Conservation (phyloP, 2,888 invertebrate genomes). For the Euproctis similis region DNA sequence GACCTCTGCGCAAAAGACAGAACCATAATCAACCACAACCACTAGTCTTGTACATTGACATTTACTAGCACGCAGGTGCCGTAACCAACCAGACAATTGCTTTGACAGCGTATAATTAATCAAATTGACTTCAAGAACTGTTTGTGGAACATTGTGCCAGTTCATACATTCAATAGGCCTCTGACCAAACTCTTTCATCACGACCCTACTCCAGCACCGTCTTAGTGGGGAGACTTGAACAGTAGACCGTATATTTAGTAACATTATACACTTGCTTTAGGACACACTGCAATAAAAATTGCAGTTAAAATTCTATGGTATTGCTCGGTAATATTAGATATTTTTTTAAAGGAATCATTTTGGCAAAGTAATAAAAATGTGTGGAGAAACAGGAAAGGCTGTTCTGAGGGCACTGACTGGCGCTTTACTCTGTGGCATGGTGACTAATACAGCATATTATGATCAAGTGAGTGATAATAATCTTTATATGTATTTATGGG, state of each 20-base stretch:
- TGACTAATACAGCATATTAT: conserved; percentile 67
- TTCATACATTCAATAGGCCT: conserved; percentile 1
- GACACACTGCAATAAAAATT: conserved; percentile 2
- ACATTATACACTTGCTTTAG: conserved; percentile 14
- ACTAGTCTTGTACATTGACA: no score
- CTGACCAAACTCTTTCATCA: conserved; percentile 7
- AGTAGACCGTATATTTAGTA: conserved; percentile 15
- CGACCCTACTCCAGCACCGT: conserved; percentile 20
- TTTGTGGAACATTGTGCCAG: not conserved
- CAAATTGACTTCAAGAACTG: no score
- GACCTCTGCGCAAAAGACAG: no score
- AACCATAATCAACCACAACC: no score
- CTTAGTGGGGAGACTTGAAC: conserved; percentile 26
- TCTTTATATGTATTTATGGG: not conserved
- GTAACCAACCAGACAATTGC: no score
- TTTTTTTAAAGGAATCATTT: not conserved
- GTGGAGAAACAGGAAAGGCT: conserved; percentile 70
- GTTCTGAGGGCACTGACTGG: conserved; percentile 63
- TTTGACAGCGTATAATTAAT: no score
- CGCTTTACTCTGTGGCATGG: conserved; percentile 59
- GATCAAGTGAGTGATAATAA: conserved; percentile 43
- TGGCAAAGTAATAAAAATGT: conserved; percentile 40
- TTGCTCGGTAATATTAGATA: no score
- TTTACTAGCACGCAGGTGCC: no score
- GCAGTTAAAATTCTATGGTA: no score